Base-by-base conservation (phyloP, 2,797 vertebrate species). In the Smutsia temminckii region DNA sequence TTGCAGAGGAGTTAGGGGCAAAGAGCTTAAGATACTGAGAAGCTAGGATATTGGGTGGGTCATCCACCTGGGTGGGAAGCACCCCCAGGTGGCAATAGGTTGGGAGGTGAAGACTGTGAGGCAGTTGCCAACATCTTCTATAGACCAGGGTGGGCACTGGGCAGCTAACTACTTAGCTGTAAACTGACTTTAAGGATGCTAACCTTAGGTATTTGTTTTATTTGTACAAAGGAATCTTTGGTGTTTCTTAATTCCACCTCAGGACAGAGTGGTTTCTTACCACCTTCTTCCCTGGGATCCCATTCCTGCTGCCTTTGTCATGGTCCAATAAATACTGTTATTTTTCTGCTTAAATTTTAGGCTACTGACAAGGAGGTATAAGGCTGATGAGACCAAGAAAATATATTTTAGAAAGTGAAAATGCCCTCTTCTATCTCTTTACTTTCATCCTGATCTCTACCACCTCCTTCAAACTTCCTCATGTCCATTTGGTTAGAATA, bases 321-420 rank as follows among this genome's bases (percentile, higher is more conserved):
- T 29, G 80, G 42, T 37, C 37, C 66, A 74, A 32, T 40, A 95
- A 51, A 75, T 40, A 68, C 4, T 59, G 21, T 21, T 61, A 61
- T 69, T 83, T 57, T 51, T 37, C 40, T 80, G 14, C 32, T 79
- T 63, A 94, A 55, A 53, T 78, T 92, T 89, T 75, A 77, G 77
- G 85, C 46, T 32, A 84, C 46, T 42, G 66, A 37, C 10, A 74
- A 90, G 42, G 34, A 8, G 23, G 42, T 37, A n/a, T 23, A 69
- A 92, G 42, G 37, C 55, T 32, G 23, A 71, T 37, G 29, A 89
- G 80, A 68, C n/a, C 25, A 89, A 83, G 68, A 85, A 89, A 55
- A 40, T 32, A 32, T 11, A 27, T 53, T 69, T 90, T 29, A 78
- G 85, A 95, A 91, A 92, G 14, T 85, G 51, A 85, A 95, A 91